Percentiles rank a stretch among this genome's conserved stretches.
Conservation (phyloP, 2,888 invertebrate species). For the Tridacna gigas region DNA sequence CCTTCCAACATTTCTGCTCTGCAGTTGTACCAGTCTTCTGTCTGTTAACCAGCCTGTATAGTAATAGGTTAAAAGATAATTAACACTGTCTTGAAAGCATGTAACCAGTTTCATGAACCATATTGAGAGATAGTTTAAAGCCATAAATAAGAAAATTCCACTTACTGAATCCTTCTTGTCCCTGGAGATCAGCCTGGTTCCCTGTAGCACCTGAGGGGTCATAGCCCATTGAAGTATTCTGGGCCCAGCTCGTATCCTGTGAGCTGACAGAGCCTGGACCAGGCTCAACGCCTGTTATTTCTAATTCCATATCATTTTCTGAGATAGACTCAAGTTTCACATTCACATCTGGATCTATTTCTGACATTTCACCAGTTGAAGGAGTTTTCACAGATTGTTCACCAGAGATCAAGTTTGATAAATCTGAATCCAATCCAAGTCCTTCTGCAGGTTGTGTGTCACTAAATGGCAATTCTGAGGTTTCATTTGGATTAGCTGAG, state of each 20-base stretch:
- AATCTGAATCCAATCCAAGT: slow-evolving; percentile 49
- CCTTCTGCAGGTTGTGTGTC: slow-evolving; percentile 43
- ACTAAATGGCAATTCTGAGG: slow-evolving; percentile 13
- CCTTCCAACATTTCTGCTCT: too few species aligned
- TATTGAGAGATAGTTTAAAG: background rate
- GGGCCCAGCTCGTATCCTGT: slow-evolving; percentile 49
- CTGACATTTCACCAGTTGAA: slow-evolving; percentile 10
- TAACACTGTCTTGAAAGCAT: too few species aligned
- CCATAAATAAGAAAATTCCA: slow-evolving; percentile 12
- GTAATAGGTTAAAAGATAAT: too few species aligned
- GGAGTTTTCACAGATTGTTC: slow-evolving; percentile 2
- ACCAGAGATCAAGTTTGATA: slow-evolving; percentile 39
- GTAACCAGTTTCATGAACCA: background rate
- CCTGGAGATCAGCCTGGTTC: slow-evolving; percentile 43
- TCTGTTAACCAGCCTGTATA: too few species aligned
- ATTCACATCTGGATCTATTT: slow-evolving; percentile 42
- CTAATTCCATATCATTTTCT: slow-evolving; percentile 56
- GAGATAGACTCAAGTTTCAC: slow-evolving; percentile 59
- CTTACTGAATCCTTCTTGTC: slow-evolving; percentile 42
- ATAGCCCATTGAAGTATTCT: slow-evolving; percentile 45
- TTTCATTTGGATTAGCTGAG: slow-evolving; percentile 39
- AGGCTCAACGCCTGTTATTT: slow-evolving; percentile 62
- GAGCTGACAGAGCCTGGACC: slow-evolving; percentile 34
- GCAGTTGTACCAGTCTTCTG: too few species aligned
- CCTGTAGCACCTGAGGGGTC: slow-evolving; percentile 54